These are phyloP conservation scores for Agraylea sexmaculata DNA, from an alignment of 1,140 invertebrate species.

Conservation along the genomic window DNA sequence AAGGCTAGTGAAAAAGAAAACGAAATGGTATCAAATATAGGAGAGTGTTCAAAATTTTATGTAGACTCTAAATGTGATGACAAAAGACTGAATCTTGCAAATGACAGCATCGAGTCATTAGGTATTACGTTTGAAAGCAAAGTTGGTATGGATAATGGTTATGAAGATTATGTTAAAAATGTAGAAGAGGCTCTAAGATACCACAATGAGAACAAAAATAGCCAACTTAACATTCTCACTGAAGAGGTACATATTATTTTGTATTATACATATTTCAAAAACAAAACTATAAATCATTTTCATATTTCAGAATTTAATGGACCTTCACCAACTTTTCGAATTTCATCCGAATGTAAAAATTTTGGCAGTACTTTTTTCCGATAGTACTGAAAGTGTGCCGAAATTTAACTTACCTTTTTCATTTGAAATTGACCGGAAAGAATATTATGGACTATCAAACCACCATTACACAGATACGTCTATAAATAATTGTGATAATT, in stretches of 20 bases:
- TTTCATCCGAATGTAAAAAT: conserved; percentile 30
- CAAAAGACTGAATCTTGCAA: background rate
- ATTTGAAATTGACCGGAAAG: background rate
- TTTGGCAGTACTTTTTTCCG: conserved; percentile 32
- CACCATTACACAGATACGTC: background rate
- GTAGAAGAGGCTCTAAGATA: too few relatives aligned
- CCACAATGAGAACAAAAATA: too few relatives aligned
- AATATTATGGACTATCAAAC: background rate
- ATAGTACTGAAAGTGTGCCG: conserved; percentile 20
- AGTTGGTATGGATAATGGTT: too few relatives aligned
- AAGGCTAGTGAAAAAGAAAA: conserved; percentile 5
- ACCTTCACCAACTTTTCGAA: conserved; percentile 35
- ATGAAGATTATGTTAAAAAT: too few relatives aligned
- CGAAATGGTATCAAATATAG: background rate
- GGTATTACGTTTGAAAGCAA: too few relatives aligned
- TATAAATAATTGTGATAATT: background rate
- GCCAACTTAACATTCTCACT: too few relatives aligned
- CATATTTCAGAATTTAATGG: conserved; percentile 32
- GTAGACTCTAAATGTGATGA: background rate
- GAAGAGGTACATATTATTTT: conserved; percentile 15
- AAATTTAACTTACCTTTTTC: background rate
- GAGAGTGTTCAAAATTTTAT: conserved; percentile 10
- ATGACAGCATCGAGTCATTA: background rate
- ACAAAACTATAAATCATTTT: conserved; percentile 1
- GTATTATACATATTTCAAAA: conserved; percentile 2